A percentile compares a stretch with the other conserved stretches of the same genome.
Conservation (phyloP, 2,888 invertebrate genomes). For the Acronicta aceris region DNA sequence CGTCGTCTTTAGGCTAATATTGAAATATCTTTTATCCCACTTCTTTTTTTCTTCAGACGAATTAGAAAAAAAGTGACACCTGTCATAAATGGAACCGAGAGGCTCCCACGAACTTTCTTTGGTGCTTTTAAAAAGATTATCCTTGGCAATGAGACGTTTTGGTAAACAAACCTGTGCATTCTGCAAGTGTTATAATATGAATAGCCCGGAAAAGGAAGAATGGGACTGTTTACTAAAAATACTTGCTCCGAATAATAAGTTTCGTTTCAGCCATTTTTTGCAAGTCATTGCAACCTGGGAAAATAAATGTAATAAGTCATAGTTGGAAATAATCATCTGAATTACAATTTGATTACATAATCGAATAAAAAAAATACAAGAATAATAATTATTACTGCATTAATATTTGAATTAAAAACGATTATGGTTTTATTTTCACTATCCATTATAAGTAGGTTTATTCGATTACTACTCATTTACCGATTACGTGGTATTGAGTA, state of each 20-base stretch:
- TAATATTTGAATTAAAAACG: too few relatives aligned
- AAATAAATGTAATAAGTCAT: neutral
- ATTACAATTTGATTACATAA: too few relatives aligned
- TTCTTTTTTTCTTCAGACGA: slow-evolving; percentile 63
- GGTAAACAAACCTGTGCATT: slow-evolving; percentile 69
- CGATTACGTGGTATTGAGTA: neutral
- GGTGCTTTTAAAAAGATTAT: slow-evolving; percentile 62
- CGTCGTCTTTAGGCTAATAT: slow-evolving; percentile 73
- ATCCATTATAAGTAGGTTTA: too few relatives aligned
- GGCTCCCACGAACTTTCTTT: slow-evolving; percentile 71
- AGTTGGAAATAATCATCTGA: neutral
- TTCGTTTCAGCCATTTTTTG: slow-evolving; percentile 17
- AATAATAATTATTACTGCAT: too few relatives aligned
- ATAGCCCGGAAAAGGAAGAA: slow-evolving; percentile 45
- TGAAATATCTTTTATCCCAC: slow-evolving; percentile 79
- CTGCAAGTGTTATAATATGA: slow-evolving; percentile 35
- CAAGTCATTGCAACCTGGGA: slow-evolving; percentile 8
- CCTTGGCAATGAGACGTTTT: slow-evolving; percentile 64
- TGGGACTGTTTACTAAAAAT: slow-evolving; percentile 42
- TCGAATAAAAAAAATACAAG: too few relatives aligned
- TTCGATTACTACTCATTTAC: too few relatives aligned
- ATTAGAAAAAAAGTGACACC: slow-evolving; percentile 78
- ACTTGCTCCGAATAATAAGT: slow-evolving; percentile 23
- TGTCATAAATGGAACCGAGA: slow-evolving; percentile 72
- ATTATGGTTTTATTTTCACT: too few relatives aligned